A percentile compares a stretch with the other conserved stretches of the same genome.
phyloP scores from a whole-genome alignment of 2,113 vertebrate species.

The Mustela nigripes region DNA sequence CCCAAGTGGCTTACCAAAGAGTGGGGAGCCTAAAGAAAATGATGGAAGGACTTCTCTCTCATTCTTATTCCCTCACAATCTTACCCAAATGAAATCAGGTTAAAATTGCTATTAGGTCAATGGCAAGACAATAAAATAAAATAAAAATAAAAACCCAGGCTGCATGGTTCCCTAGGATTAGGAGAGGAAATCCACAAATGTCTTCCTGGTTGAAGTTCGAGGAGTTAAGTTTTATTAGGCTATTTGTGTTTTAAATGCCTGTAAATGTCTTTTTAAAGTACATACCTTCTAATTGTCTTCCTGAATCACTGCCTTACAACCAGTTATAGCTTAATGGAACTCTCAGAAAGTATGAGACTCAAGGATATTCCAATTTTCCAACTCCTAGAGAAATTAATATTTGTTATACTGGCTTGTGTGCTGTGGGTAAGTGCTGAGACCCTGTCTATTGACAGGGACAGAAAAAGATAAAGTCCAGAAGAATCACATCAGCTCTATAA shows the following conservation, averaged over 20 bases:
- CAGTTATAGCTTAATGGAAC: neutral
- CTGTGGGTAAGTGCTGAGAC: neutral
- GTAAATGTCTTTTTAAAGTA: neutral
- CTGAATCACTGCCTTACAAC: neutral
- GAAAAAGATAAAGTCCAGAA: neutral
- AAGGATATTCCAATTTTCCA: neutral
- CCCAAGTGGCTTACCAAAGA: neutral
- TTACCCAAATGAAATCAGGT: neutral
- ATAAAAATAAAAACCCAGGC: neutral
- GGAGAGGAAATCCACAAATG: neutral
- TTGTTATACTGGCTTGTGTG: neutral
- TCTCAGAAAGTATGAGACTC: neutral
- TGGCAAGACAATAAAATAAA: neutral
- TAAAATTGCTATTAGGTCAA: neutral
- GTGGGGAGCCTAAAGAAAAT: neutral
- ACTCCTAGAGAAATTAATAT: neutral
- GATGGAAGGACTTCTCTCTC: neutral
- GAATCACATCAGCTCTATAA: neutral
- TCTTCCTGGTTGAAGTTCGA: neutral
- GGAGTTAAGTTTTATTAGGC: neutral
- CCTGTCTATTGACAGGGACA: neutral
- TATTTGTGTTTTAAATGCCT: neutral
- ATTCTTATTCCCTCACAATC: neutral
- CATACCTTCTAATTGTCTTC: neutral
- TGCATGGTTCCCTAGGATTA: neutral